These are phyloP conservation scores for Polypterus bichir DNA, from an alignment of 2,113 vertebrate species.

Conservation along the genomic window DNA sequence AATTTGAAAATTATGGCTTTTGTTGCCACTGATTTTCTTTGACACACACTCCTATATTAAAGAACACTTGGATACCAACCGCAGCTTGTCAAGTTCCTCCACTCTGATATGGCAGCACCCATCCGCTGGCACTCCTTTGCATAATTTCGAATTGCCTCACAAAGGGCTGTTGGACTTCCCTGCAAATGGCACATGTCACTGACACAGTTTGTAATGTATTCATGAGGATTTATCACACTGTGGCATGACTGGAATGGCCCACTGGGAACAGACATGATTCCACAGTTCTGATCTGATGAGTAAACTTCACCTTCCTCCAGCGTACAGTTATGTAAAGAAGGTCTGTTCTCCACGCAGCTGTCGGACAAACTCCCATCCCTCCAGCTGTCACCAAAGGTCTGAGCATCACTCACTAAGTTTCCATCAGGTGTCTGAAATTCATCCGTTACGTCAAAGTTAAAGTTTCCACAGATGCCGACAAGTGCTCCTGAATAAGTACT, in stretches of 20 bases:
- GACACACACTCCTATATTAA: too few species aligned
- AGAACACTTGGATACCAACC: constrained; percentile 20
- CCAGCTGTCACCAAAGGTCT: constrained; percentile 43
- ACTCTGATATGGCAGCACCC: constrained; percentile 18
- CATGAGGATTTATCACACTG: background rate
- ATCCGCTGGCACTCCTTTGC: constrained; percentile 33
- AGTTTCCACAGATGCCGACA: constrained; percentile 39
- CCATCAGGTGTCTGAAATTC: constrained; percentile 34
- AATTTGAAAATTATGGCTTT: too few species aligned
- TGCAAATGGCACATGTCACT: constrained; percentile 4
- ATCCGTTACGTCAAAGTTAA: constrained; percentile 22
- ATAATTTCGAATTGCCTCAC: constrained; percentile 27
- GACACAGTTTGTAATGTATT: constrained; percentile 18
- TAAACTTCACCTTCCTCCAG: constrained; percentile 7
- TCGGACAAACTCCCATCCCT: constrained; percentile 26
- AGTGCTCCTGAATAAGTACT: constrained; percentile 27
- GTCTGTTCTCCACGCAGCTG: constrained; percentile 14
- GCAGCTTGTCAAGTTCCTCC: constrained; percentile 37
- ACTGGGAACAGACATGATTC: constrained; percentile 13
- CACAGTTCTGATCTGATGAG: constrained; percentile 15
- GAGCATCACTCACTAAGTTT: constrained; percentile 19
- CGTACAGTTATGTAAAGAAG: rapidly evolving
- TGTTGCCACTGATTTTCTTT: too few species aligned
- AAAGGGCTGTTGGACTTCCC: constrained; percentile 17
- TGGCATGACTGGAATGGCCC: constrained; percentile 35